Conservation (phyloP, 2,888 invertebrate genomes). For the Drepanosiphum platanoidis region DNA sequence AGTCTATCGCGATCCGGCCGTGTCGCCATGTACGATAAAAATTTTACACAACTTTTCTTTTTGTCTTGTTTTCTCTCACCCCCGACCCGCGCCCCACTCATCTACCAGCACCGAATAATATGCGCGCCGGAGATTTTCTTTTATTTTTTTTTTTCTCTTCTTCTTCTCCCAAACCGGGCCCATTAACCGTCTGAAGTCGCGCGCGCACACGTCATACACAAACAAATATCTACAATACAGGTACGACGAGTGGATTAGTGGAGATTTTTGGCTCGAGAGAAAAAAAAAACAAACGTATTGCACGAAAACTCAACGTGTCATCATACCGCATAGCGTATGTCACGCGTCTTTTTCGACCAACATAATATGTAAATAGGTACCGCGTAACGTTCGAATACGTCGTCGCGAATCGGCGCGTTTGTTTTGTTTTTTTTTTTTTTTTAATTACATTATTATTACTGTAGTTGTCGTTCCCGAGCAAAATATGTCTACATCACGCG, state of each 20-base stretch:
- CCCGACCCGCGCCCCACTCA: background rate
- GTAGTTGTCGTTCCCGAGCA: background rate
- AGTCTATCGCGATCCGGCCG: slow-evolving; percentile 27
- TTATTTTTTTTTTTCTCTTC: background rate
- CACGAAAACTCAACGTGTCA: slow-evolving; percentile 28
- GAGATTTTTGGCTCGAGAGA: slow-evolving; percentile 5
- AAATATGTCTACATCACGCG: background rate
- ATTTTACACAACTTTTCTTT: slow-evolving; percentile 38
- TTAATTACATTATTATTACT: background rate
- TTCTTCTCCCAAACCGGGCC: slow-evolving; percentile 27
- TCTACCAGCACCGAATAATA: background rate
- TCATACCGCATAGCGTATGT: too few relatives aligned
- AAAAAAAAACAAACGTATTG: slow-evolving; percentile 34
- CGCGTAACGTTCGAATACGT: too few relatives aligned
- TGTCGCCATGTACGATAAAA: slow-evolving; percentile 46
- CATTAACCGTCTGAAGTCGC: slow-evolving; percentile 42
- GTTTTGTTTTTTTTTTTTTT: background rate
- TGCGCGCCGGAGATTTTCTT: slow-evolving; percentile 1
- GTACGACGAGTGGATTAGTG: background rate
- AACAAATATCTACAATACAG: background rate
- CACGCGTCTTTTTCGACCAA: background rate
- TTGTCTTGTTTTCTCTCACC: slow-evolving; percentile 20
- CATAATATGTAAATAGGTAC: too few relatives aligned
- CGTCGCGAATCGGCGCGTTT: too few relatives aligned
- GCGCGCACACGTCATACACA: background rate